These are phyloP conservation scores for Peromyscus californicus DNA, from an alignment of 2,113 vertebrate species.

Conservation along the genomic window DNA sequence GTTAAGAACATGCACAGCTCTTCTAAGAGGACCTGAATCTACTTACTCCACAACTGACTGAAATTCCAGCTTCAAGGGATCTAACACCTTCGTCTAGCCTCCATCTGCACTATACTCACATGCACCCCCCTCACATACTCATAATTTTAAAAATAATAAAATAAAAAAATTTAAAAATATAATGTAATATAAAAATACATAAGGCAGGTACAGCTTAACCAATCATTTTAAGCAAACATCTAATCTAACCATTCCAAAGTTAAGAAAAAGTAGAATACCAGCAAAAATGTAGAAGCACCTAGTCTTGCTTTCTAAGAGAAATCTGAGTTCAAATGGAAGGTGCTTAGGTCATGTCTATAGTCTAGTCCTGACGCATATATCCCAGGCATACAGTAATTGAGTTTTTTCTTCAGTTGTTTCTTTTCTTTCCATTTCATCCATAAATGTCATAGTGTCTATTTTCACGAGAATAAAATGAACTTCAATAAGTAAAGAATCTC, in stretches of 20 bases:
- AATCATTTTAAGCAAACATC: background rate
- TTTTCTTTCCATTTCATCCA: background rate
- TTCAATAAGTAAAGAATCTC: background rate
- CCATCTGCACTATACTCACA: background rate
- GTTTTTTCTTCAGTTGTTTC: background rate
- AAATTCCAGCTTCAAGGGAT: background rate
- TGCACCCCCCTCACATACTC: background rate
- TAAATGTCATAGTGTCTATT: background rate
- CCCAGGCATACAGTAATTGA: background rate
- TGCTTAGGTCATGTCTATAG: background rate
- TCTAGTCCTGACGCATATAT: background rate
- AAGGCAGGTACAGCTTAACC: background rate
- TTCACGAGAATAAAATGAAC: constrained; percentile 32
- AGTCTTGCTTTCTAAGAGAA: background rate
- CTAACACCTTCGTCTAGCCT: background rate
- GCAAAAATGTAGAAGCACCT: background rate
- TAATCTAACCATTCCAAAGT: background rate
- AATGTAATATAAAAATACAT: background rate
- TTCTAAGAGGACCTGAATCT: background rate
- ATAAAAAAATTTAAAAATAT: background rate
- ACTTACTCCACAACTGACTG: background rate
- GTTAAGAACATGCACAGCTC: background rate
- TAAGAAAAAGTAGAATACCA: background rate
- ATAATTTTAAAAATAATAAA: background rate
- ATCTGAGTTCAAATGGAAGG: background rate